Conservation (phyloP, 2,888 invertebrate species). For the Papilio gigon region DNA sequence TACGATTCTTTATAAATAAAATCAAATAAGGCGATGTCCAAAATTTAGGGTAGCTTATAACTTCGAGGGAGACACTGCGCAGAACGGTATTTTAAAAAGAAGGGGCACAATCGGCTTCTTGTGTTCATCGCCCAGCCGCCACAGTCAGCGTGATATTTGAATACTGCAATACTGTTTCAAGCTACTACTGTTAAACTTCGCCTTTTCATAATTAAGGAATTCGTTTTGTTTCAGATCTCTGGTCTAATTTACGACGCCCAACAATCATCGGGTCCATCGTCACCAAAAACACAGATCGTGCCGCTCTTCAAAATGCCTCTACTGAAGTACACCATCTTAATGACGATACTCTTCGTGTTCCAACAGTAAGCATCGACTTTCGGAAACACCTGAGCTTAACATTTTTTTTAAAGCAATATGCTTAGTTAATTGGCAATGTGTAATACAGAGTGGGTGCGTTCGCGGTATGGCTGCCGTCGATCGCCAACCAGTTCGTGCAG, state of each 20-base stretch:
- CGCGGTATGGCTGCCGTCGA: slow-evolving; percentile 67
- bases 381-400: not conserved
- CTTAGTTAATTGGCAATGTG: not conserved
- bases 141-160: too few species aligned
- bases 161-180: too few species aligned
- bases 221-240: slow-evolving; percentile 54
- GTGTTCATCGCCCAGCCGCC: too few species aligned
- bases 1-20: too few species aligned
- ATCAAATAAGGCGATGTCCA: too few species aligned
- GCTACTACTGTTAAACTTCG: not conserved
- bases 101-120: too few species aligned
- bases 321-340: slow-evolving; percentile 75
- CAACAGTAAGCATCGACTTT: slow-evolving; percentile 76
- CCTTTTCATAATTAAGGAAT: not conserved
- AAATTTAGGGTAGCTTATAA: too few species aligned
- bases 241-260: slow-evolving; percentile 51
- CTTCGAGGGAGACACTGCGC: too few species aligned
- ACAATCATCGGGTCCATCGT: slow-evolving; percentile 51
- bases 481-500: slow-evolving; percentile 62
- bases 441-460: slow-evolving; percentile 52
- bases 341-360: slow-evolving; percentile 74
- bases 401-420: too few species aligned
- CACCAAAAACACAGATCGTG: slow-evolving; percentile 66
- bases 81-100: too few species aligned
- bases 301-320: slow-evolving; percentile 78